These are phyloP conservation scores for Catostylus mosaicus DNA, from an alignment of 30 jellyfish, hydroid and myxozoan species.

Conservation along the genomic window DNA sequence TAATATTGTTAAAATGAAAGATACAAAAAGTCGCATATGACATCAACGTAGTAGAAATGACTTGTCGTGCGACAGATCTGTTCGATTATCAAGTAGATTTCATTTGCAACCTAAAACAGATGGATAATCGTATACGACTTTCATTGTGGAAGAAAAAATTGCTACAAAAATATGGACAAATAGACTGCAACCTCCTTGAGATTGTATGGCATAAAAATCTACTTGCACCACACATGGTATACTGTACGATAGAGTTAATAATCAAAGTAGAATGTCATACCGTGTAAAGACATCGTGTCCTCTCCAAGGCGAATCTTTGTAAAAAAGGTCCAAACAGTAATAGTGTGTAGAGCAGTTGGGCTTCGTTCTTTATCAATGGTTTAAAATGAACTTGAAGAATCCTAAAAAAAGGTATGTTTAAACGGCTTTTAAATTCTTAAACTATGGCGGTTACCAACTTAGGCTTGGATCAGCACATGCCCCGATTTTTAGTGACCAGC, in stretches of 20 bases:
- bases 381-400: conserved; percentile 73
- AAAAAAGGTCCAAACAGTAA: conserved; percentile 92
- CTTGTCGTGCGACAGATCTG: conserved; percentile 78
- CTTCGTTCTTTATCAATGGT: conserved; percentile 83
- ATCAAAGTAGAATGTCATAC: conserved; percentile 34
- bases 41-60: conserved; percentile 77
- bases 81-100: conserved; percentile 80
- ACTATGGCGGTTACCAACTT: too few species aligned
- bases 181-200: background rate
- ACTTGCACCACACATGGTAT: background rate
- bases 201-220: background rate
- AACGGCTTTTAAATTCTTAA: too few species aligned
- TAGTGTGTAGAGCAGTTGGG: conserved; percentile 84
- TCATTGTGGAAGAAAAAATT: background rate
- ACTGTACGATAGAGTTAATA: background rate
- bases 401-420: conserved; percentile 20
- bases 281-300: conserved; percentile 84
- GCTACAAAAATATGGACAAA: background rate
- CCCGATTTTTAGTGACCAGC: too few species aligned
- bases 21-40: conserved; percentile 95
- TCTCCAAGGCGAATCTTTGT: conserved; percentile 82
- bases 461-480: too few species aligned
- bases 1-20: too few species aligned
- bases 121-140: background rate
- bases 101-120: conserved; percentile 60